Percentiles rank a stretch among this genome's conserved stretches.
phyloP scores from a whole-genome alignment of 2,113 vertebrate genomes.

The Bos indicus region DNA sequence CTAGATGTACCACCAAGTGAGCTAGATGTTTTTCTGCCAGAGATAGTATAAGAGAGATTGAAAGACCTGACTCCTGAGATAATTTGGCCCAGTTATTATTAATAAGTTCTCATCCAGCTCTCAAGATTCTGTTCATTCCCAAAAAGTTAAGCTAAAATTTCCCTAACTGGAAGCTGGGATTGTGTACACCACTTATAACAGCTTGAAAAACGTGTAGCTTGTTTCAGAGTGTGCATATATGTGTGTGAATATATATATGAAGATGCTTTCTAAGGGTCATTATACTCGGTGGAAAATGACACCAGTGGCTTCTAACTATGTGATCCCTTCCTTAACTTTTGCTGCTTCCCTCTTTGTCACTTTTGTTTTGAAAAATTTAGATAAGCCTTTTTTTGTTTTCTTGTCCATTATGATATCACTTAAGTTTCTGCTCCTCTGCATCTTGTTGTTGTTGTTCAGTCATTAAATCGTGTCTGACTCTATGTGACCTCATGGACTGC shows the following conservation, averaged over 20 bases:
- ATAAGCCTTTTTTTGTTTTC: not conserved
- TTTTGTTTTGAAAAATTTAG: constrained; percentile 29
- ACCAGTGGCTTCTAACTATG: constrained; percentile 75
- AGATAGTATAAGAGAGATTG: not conserved
- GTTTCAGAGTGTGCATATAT: not conserved
- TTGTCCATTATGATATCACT: not conserved
- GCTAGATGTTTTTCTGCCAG: not conserved
- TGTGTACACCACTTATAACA: not conserved
- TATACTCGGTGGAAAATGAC: constrained; percentile 73
- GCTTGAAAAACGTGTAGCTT: not conserved
- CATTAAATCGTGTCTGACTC: not conserved
- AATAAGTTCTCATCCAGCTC: not conserved
- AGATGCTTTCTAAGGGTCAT: constrained; percentile 56
- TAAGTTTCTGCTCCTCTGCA: not conserved
- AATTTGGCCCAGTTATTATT: not conserved
- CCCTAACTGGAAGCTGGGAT: not conserved
- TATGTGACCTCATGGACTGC: not conserved
- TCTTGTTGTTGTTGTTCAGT: not conserved
- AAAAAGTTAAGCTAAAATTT: not conserved
- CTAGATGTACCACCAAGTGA: not conserved
- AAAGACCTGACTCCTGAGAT: not conserved
- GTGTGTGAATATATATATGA: not conserved
- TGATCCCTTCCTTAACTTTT: constrained; percentile 46
- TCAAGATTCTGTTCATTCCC: not conserved
- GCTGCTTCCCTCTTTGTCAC: not conserved